Conservation (phyloP, 2,797 vertebrate species). For the Cynopterus sphinx region DNA sequence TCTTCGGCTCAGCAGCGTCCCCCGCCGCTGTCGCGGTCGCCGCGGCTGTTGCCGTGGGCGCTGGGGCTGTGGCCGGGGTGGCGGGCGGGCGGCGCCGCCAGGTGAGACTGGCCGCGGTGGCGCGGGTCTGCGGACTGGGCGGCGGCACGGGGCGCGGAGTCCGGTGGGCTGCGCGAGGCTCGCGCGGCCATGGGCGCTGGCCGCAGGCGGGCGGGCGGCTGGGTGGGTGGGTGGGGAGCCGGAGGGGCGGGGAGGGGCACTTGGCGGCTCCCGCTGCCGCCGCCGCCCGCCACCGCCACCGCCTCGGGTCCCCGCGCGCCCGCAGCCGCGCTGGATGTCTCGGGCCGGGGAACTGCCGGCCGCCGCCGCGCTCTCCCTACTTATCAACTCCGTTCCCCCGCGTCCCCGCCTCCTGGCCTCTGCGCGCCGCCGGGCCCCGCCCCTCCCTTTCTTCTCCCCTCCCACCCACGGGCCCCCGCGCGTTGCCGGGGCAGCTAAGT, state of each 20-base stretch:
- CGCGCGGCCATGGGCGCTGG: constrained; percentile 73
- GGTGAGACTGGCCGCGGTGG: constrained; percentile 74
- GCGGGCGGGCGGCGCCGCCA: constrained; percentile 74
- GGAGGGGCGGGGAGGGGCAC: constrained; percentile 67
- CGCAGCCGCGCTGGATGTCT: constrained; percentile 68
- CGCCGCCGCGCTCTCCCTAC: constrained; percentile 83
- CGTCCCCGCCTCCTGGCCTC: constrained; percentile 51
- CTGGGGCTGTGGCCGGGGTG: constrained; percentile 63
- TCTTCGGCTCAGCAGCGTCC: constrained; percentile 60
- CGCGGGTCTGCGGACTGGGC: constrained; percentile 57
- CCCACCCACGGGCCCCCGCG: constrained; percentile 6
- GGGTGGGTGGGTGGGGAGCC: constrained; percentile 48
- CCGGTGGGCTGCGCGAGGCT: constrained; percentile 44
- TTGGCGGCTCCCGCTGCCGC: constrained; percentile 67
- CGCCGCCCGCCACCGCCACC: constrained; percentile 75
- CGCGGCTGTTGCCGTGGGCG: constrained; percentile 56
- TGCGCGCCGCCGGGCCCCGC: constrained; percentile 52
- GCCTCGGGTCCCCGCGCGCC: constrained; percentile 85
- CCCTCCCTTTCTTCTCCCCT: constrained; percentile 65
- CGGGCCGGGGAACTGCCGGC: constrained; percentile 78
- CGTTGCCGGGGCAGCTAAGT: constrained; percentile 77
- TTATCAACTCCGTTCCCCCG: constrained; percentile 85
- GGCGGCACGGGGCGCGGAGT: constrained; percentile 59
- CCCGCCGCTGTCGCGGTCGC: constrained; percentile 61
- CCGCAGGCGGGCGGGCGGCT: too few species aligned